Percentiles rank a stretch among this genome's conserved stretches.
Evolutionary conservation across 2,888 invertebrate genomes (phyloP).

Genomic region (Sabellastarte sp.): DNA sequence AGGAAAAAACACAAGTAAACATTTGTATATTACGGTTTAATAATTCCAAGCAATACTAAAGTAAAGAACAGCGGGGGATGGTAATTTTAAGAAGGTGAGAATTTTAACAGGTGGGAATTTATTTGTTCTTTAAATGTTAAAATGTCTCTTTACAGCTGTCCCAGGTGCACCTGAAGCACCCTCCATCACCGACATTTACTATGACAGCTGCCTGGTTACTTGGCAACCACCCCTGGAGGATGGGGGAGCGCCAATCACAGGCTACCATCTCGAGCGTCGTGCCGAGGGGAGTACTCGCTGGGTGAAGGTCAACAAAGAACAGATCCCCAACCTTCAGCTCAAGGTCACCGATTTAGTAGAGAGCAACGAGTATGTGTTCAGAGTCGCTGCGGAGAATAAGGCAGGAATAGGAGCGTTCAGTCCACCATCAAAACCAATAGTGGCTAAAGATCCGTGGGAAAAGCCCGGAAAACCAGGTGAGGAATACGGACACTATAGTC

Average conservation of each 20-base stretch:
- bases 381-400: slow-evolving; percentile 59
- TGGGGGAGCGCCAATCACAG: slow-evolving; percentile 51
- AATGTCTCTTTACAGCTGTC: slow-evolving; percentile 29
- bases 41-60: too few species aligned
- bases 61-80: too few species aligned
- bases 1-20: too few species aligned
- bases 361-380: slow-evolving; percentile 65
- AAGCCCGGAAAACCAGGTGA: slow-evolving; percentile 20
- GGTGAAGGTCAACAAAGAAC: slow-evolving; percentile 68
- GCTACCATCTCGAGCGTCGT: slow-evolving; percentile 37
- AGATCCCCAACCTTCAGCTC: slow-evolving; percentile 16
- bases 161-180: slow-evolving; percentile 35
- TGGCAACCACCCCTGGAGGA: slow-evolving; percentile 55
- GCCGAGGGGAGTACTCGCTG: slow-evolving; percentile 62
- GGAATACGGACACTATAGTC: too few species aligned
- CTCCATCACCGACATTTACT: slow-evolving; percentile 23
- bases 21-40: too few species aligned
- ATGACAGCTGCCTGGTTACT: slow-evolving; percentile 37
- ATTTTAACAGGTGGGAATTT: too few species aligned
- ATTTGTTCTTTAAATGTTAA: too few species aligned
- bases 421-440: slow-evolving; percentile 30
- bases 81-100: too few species aligned
- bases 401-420: slow-evolving; percentile 65
- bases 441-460: slow-evolving; percentile 38
- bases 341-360: slow-evolving; percentile 45